These are phyloP conservation scores for Podilymbus podiceps DNA, from an alignment of 2,113 vertebrate species.

Conservation along the genomic window DNA sequence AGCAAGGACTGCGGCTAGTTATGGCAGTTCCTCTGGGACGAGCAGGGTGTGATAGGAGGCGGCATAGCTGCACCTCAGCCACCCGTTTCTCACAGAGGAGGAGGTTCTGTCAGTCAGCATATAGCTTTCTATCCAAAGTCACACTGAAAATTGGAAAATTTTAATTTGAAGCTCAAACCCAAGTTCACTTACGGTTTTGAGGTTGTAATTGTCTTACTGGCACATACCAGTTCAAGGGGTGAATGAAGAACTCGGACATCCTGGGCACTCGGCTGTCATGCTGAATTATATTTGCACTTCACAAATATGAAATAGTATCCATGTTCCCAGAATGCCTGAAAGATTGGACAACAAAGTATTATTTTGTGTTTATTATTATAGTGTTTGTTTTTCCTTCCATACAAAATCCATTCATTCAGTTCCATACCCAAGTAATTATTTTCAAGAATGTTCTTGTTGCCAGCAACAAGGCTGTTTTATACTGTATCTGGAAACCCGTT, in stretches of 20 bases:
- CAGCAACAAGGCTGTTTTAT: neutral
- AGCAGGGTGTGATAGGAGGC: neutral
- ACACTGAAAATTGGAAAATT: neutral
- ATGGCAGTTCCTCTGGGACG: neutral
- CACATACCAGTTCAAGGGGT: neutral
- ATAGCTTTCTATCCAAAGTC: neutral
- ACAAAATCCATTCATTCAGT: neutral
- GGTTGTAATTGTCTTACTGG: neutral
- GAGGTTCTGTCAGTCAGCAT: neutral
- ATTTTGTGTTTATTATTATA: neutral
- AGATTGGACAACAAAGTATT: neutral
- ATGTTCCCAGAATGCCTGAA: neutral
- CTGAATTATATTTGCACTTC: neutral
- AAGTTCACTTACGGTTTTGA: neutral
- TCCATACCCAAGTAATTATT: neutral
- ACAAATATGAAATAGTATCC: neutral
- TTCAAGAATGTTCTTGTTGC: neutral
- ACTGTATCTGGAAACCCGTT: neutral
- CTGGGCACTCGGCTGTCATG: neutral
- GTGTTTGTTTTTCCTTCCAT: neutral
- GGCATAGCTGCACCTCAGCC: neutral
- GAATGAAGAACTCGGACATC: neutral
- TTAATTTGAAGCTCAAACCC: neutral
- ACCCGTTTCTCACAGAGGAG: neutral
- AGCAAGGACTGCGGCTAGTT: neutral